Percentiles rank a stretch among this genome's conserved stretches.
Conservation (phyloP, 2,113 vertebrate genomes). For the Callaeas wilsoni region DNA sequence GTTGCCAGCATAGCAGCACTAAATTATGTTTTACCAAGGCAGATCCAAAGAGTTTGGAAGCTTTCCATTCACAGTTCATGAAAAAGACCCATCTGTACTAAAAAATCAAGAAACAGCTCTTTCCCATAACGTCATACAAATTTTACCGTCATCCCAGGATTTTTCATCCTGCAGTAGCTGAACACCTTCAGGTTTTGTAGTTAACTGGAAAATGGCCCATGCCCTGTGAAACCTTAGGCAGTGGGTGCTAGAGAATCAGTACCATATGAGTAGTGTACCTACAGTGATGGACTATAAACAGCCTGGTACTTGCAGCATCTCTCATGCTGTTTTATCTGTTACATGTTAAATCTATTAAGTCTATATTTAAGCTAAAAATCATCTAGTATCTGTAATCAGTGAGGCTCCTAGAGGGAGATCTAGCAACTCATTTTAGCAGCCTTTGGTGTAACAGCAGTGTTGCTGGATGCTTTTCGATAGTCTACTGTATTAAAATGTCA, state of each 20-base stretch:
- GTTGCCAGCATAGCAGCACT: not conserved
- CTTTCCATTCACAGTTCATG: not conserved
- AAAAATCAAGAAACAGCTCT: not conserved
- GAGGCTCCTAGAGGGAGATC: not conserved
- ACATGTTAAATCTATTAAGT: not conserved
- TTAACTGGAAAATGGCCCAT: not conserved
- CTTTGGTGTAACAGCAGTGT: not conserved
- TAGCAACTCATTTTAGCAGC: slow-evolving; percentile 1
- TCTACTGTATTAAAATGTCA: not conserved
- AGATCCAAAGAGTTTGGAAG: not conserved
- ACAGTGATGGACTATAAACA: not conserved
- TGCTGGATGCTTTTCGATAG: not conserved
- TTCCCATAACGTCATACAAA: not conserved
- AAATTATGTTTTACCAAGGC: not conserved
- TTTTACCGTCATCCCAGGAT: not conserved
- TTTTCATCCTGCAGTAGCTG: not conserved
- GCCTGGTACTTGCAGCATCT: not conserved
- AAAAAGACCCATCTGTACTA: not conserved
- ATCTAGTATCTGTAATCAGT: not conserved
- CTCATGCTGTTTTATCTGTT: not conserved
- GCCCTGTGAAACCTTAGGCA: not conserved
- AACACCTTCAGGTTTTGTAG: not conserved
- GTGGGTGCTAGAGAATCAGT: not conserved
- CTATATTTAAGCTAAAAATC: slow-evolving; percentile 20
- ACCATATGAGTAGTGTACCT: not conserved